Evolutionary conservation across 2,888 invertebrate genomes (phyloP).

Genomic region (Diogma glabrata): DNA sequence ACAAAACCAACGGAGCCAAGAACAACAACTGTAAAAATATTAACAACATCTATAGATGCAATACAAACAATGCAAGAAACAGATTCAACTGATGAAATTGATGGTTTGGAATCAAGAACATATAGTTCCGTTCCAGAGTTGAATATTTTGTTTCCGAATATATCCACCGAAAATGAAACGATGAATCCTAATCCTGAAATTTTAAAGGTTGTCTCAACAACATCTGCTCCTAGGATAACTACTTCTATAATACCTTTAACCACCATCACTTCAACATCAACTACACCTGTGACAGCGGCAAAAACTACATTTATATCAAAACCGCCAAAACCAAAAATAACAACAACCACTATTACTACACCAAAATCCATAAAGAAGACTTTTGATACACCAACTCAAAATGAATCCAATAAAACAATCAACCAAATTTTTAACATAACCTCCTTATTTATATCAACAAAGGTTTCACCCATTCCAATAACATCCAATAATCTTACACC

Average conservation of each 20-base stretch:
- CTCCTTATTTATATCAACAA: background rate
- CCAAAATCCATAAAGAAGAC: constrained; percentile 19
- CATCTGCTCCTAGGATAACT: constrained; percentile 33
- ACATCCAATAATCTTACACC: background rate
- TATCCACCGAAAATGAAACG: background rate
- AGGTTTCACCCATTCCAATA: background rate
- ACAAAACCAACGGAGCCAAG: background rate
- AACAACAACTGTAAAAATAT: background rate
- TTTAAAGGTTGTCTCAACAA: constrained; percentile 28
- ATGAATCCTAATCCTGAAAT: too few species aligned
- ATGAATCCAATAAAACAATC: constrained; percentile 24
- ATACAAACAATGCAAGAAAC: background rate
- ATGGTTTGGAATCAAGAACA: background rate
- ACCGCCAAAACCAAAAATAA: constrained; percentile 39
- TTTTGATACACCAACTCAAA: constrained; percentile 20
- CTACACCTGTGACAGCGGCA: constrained; percentile 42
- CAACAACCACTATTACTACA: constrained; percentile 24
- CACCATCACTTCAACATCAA: too few species aligned
- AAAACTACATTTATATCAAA: constrained; percentile 43
- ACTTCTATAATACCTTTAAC: too few species aligned
- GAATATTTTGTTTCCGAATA: background rate
- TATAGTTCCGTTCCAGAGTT: background rate
- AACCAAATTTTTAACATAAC: too few species aligned
- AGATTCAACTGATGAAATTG: background rate
- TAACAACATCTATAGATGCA: background rate